Evolutionary conservation across 2,113 vertebrate species (phyloP), one percentile per base, ranked within the genome.

Genomic region (Plestiodon gilberti): DNA sequence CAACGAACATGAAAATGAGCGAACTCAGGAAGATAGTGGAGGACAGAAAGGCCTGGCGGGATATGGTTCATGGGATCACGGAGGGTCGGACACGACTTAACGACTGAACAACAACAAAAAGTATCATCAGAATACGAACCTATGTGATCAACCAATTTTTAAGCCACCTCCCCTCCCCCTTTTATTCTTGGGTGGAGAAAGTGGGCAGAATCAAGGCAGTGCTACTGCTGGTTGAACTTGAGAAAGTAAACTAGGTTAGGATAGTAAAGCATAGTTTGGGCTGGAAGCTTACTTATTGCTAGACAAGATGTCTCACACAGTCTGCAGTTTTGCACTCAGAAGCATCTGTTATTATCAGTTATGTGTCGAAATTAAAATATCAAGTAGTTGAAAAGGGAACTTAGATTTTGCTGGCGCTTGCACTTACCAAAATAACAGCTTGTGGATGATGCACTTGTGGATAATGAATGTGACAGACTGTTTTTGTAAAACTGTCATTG

Each of bases 401-500:
- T 55, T 61, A 10, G 61, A 11, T 57, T 83, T 91, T 91, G 65
- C 85, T 84, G 77, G 88, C 48, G 40, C 67, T 91, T 83, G 20
- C 0, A 33, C 76, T 87, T 92, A 90, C 91, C 92, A 94, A 89
- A 93, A 88, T 82, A 94, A 89, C 92, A 93, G 90, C 90, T 75
- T 94, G 90, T 80, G 85, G 89, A 94, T 92, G 92, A 92, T 90
- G 88, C 86, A 86, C 78, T 91, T 89, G 61, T 86, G 89, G 90
- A 70, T 91, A 88, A 86, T 86, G 80, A 71, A 88, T 94, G 55
- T 2, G 3, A 92, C 79, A n/a, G 62, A 75, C 35, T 78, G 82
- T 80, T 79, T 89, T 81, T 33, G 70, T 69, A 92, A 90, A 88
- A 71, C 57, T 87, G 11, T 20, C 86, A 65, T 81, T 70, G 52